phyloP scores from a whole-genome alignment of 2,888 invertebrate species.

The Encarsia formosa region DNA sequence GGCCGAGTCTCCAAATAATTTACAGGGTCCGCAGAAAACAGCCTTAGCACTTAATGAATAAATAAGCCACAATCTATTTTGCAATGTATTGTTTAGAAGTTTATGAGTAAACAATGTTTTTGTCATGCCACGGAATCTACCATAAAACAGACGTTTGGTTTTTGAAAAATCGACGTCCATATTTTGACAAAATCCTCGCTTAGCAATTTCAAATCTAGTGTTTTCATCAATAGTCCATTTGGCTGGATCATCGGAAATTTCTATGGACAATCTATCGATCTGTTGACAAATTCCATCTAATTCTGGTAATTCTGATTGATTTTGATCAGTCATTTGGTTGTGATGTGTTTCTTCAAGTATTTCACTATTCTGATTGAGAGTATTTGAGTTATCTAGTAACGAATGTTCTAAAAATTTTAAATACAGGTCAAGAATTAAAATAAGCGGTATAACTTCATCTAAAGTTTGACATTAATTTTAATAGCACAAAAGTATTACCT shows the following conservation, averaged over 20 bases:
- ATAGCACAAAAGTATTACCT: no score
- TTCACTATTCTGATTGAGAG: no score
- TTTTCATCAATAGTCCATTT: not conserved
- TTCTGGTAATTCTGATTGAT: no score
- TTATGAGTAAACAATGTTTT: conserved; percentile 14
- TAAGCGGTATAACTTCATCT: no score
- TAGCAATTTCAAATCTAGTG: not conserved
- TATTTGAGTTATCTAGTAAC: no score
- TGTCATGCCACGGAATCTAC: not conserved
- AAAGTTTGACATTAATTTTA: no score
- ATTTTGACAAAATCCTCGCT: conserved; percentile 17
- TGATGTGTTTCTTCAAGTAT: no score
- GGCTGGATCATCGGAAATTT: conserved; percentile 3
- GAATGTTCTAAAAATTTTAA: no score
- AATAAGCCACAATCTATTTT: conserved; percentile 21
- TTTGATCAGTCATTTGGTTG: no score
- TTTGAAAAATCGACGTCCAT: conserved; percentile 10
- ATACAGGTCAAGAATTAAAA: no score
- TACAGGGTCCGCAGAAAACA: conserved; percentile 25
- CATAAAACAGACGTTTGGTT: not conserved
- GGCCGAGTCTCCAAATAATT: conserved; percentile 17
- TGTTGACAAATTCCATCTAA: no score
- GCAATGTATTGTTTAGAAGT: conserved; percentile 24
- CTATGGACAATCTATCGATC: no score
- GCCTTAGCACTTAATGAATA: conserved; percentile 22